A percentile compares a stretch with the other conserved stretches of the same genome.
Conservation (phyloP, 1,140 invertebrate genomes). For the Teleopsis dalmanni region DNA sequence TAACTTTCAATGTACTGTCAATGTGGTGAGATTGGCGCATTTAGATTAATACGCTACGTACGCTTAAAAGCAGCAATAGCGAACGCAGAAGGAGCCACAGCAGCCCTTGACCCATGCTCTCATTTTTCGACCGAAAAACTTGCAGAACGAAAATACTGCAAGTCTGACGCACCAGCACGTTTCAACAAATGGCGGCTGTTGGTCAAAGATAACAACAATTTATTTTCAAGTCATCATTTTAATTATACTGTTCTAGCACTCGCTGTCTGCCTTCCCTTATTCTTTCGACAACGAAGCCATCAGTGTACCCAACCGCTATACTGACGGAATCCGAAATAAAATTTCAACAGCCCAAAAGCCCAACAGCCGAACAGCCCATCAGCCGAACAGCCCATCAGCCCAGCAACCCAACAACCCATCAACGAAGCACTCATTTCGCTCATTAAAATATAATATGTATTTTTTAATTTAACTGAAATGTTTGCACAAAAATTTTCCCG, state of each 20-base stretch:
- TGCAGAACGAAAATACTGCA: too few species aligned
- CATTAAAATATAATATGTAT: constrained; percentile 46
- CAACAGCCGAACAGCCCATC: neutral
- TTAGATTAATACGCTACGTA: constrained; percentile 6
- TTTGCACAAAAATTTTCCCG: constrained; percentile 36
- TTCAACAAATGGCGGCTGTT: constrained; percentile 20
- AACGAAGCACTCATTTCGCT: constrained; percentile 22
- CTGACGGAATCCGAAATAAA: too few species aligned
- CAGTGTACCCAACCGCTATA: neutral
- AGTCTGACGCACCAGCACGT: neutral
- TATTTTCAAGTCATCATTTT: constrained; percentile 45
- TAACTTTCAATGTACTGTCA: neutral
- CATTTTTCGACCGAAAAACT: too few species aligned
- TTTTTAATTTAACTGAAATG: constrained; percentile 45
- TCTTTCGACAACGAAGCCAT: neutral
- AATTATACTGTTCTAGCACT: constrained; percentile 36
- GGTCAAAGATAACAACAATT: constrained; percentile 44
- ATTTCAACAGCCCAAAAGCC: neutral
- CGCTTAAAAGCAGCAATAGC: constrained; percentile 5
- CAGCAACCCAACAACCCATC: neutral
- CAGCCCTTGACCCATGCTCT: too few species aligned
- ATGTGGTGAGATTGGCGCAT: neutral
- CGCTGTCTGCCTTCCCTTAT: neutral
- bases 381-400: neutral
- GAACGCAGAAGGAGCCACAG: neutral